These are phyloP conservation scores for Limnephilus auricula DNA, from an alignment of 2,888 invertebrate genomes.

Conservation along the genomic window DNA sequence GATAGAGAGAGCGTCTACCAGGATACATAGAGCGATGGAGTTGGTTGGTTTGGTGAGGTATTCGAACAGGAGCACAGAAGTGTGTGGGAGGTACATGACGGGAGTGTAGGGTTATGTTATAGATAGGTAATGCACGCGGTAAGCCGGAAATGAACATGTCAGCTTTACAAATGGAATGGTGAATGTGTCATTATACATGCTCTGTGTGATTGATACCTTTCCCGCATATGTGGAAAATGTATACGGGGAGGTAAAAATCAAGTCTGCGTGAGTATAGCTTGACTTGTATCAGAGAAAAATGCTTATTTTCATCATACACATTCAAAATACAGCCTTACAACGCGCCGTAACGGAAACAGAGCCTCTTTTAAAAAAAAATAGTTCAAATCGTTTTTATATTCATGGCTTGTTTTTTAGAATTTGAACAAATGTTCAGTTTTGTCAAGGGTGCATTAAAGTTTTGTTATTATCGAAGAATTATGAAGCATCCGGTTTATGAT, in stretches of 20 bases:
- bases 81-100: slow-evolving; percentile 11
- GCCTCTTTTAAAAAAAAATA: no score
- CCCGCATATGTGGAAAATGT: slow-evolving; percentile 28
- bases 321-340: background rate
- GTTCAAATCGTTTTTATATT: no score
- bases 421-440: no score
- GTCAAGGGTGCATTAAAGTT: no score
- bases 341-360: no score
- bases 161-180: slow-evolving; percentile 51
- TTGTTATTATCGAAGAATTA: no score
- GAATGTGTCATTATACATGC: slow-evolving; percentile 51
- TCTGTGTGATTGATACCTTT: slow-evolving; percentile 55
- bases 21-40: background rate
- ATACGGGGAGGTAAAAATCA: background rate
- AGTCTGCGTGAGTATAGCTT: background rate
- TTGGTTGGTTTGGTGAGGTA: background rate
- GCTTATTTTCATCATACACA: background rate
- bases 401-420: no score
- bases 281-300: background rate
- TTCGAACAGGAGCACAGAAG: background rate
- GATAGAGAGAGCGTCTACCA: background rate
- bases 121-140: slow-evolving; percentile 39
- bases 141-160: slow-evolving; percentile 56
- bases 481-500: no score
- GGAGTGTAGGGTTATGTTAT: background rate